Evolutionary conservation across 2,797 vertebrate species (phyloP).

Genomic region (Columba guinea): DNA sequence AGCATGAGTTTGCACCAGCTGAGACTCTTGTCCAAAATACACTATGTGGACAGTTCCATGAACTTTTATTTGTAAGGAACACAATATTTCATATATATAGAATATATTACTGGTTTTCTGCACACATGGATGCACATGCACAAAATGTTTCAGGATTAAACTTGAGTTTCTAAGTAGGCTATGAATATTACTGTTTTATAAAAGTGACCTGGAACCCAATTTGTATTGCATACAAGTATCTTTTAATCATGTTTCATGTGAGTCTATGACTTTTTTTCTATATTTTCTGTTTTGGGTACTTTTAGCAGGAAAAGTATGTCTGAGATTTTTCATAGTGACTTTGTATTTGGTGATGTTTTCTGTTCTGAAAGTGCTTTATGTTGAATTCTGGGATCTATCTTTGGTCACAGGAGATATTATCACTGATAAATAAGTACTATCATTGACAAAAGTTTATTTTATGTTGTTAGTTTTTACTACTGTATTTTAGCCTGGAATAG

Average conservation of each 20-base stretch:
- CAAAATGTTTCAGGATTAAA: neutral
- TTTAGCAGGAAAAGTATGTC: neutral
- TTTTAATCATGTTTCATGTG: neutral
- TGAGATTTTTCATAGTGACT: neutral
- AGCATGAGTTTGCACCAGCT: neutral
- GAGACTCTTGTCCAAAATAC: neutral
- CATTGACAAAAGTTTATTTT: neutral
- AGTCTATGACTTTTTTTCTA: neutral
- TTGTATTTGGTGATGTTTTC: neutral
- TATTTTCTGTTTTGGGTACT: neutral
- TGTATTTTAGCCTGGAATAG: neutral
- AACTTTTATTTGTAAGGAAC: neutral
- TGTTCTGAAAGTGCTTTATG: neutral
- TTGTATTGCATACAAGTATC: neutral
- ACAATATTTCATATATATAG: neutral
- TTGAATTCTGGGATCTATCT: neutral
- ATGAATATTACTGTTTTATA: neutral
- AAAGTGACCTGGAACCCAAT: neutral
- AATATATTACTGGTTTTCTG: neutral
- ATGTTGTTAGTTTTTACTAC: neutral
- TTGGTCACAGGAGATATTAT: neutral
- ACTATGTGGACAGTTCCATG: neutral
- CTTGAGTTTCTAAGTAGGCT: neutral
- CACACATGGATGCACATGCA: rapidly evolving
- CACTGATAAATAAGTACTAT: neutral